These are phyloP conservation scores for Erythrocercus mccallii DNA, from an alignment of 2,113 vertebrate genomes.

Conservation along the genomic window DNA sequence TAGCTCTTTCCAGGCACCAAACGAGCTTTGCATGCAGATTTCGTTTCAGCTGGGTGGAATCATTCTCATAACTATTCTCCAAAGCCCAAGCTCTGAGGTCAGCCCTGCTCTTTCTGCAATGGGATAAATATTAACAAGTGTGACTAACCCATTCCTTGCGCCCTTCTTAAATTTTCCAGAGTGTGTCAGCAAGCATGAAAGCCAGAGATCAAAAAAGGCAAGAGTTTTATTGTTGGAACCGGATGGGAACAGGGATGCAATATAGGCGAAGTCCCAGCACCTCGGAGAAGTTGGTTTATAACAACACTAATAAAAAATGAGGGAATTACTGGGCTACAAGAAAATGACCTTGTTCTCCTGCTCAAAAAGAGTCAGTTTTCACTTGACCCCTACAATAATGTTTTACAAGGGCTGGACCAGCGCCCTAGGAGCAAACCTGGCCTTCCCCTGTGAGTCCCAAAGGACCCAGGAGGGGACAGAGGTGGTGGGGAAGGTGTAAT, in stretches of 20 bases:
- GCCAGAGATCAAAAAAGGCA: conserved; percentile 18
- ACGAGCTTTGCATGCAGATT: conserved; percentile 57
- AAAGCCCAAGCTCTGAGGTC: conserved; percentile 60
- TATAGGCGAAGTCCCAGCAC: neutral
- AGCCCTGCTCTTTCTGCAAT: conserved; percentile 38
- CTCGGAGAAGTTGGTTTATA: neutral
- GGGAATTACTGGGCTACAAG: neutral
- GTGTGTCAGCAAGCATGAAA: conserved; percentile 50
- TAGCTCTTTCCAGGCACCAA: conserved; percentile 56
- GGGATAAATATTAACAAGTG: conserved; percentile 66
- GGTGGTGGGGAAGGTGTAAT: neutral
- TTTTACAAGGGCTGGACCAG: neutral
- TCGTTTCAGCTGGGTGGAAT: conserved; percentile 51
- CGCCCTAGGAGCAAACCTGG: neutral
- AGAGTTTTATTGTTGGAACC: conserved; percentile 41
- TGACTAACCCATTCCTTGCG: conserved; percentile 65
- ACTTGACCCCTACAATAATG: neutral
- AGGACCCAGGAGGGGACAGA: neutral
- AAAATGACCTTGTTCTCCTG: neutral
- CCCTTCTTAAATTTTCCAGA: conserved; percentile 61
- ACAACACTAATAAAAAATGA: neutral
- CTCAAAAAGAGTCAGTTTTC: conserved; percentile 16
- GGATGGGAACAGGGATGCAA: conserved; percentile 13
- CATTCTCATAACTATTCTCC: conserved; percentile 48
- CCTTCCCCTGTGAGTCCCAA: neutral